Percentiles rank a stretch among this genome's conserved stretches.
These are phyloP conservation scores for Drosophila paulistorum DNA, from an alignment of 1,140 invertebrate species.

Conservation along the genomic window DNA sequence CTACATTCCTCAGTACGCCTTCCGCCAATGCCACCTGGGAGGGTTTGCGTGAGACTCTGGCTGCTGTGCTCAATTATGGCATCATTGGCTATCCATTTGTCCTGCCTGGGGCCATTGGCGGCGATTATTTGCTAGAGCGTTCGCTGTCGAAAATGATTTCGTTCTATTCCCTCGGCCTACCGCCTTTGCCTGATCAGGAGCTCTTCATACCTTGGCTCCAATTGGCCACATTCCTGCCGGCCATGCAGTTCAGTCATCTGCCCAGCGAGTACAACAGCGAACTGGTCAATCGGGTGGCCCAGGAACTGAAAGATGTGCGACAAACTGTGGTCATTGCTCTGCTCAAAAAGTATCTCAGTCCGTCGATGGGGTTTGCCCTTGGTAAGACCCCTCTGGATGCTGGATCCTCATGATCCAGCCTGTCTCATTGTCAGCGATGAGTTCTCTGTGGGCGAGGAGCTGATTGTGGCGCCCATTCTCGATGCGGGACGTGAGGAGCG, in stretches of 20 bases:
- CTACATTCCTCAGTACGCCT: slow-evolving; percentile 93
- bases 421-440: slow-evolving; percentile 92
- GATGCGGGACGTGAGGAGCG: slow-evolving; percentile 86
- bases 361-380: slow-evolving; percentile 91
- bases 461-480: slow-evolving; percentile 95
- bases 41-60: slow-evolving; percentile 89
- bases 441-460: slow-evolving; percentile 94
- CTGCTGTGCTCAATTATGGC: slow-evolving; percentile 91
- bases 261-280: slow-evolving; percentile 93
- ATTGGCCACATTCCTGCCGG: slow-evolving; percentile 94
- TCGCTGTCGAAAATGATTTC: slow-evolving; percentile 74
- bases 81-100: slow-evolving; percentile 95
- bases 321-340: slow-evolving; percentile 90
- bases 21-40: slow-evolving; percentile 95
- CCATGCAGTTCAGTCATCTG: slow-evolving; percentile 94
- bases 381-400: slow-evolving; percentile 96
- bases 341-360: slow-evolving; percentile 89
- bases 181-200: slow-evolving; percentile 89
- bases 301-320: slow-evolving; percentile 89
- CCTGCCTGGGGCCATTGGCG: slow-evolving; percentile 96
- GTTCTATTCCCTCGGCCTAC: slow-evolving; percentile 74
- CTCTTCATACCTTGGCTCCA: slow-evolving; percentile 98
- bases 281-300: slow-evolving; percentile 90
- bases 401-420: slow-evolving; percentile 91
- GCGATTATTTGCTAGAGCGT: slow-evolving; percentile 85